These are phyloP conservation scores for Mormyrops boulengeri DNA, from an alignment of 2,797 vertebrate genomes.

Conservation along the genomic window DNA sequence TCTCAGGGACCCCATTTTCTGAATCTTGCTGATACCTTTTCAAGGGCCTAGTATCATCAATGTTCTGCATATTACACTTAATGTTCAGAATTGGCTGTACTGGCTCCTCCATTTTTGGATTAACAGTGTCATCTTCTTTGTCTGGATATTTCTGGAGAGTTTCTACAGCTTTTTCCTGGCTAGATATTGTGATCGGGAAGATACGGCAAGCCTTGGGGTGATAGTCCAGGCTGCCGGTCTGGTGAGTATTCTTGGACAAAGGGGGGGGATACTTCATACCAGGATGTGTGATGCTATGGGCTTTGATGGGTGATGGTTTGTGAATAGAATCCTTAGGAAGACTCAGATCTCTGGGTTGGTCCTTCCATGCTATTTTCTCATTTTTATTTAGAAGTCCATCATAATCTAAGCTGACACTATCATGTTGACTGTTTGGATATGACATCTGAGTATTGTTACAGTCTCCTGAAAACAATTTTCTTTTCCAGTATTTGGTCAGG, in stretches of 20 bases:
- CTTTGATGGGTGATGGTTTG: conserved; percentile 71
- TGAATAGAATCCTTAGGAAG: conserved; percentile 76
- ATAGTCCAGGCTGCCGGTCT: conserved; percentile 61
- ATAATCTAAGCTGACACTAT: conserved; percentile 73
- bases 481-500: conserved; percentile 67
- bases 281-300: conserved; percentile 63
- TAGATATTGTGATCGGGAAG: conserved; percentile 75
- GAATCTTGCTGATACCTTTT: conserved; percentile 75
- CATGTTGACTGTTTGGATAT: conserved; percentile 66
- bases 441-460: conserved; percentile 67
- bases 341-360: conserved; percentile 86
- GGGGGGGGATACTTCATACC: conserved; percentile 58
- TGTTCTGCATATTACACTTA: conserved; percentile 64
- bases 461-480: conserved; percentile 70
- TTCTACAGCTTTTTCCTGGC: conserved; percentile 61
- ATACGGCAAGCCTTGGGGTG: conserved; percentile 84
- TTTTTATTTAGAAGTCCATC: conserved; percentile 63
- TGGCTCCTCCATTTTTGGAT: conserved; percentile 65
- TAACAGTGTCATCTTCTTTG: conserved; percentile 52
- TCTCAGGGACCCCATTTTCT: conserved; percentile 73
- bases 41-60: conserved; percentile 63
- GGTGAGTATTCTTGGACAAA: conserved; percentile 49
- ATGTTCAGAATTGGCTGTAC: conserved; percentile 68
- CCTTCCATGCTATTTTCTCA: conserved; percentile 67
- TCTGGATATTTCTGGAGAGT: conserved; percentile 46